A percentile compares a stretch with the other conserved stretches of the same genome.
Conservation (phyloP, 92 coral and sea anemone species). For the Isaurus tuberculatus region DNA sequence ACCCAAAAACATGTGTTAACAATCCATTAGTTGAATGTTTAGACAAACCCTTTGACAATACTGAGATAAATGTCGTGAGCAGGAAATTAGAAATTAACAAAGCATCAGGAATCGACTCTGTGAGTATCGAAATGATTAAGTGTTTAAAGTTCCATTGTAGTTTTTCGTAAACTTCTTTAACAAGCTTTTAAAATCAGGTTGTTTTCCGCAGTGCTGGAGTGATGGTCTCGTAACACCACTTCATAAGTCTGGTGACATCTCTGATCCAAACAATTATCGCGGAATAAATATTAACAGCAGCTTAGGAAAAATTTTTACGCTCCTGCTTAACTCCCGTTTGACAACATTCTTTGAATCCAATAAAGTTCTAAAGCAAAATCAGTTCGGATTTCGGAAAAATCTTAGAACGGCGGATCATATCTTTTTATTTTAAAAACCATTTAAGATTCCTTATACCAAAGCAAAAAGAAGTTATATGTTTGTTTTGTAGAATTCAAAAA, state of each 20-base stretch:
- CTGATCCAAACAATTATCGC: constrained; percentile 42
- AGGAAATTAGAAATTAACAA: constrained; percentile 22
- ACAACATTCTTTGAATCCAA: too few relatives aligned
- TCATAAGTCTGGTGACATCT: constrained; percentile 8
- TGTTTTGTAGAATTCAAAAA: constrained; percentile 2
- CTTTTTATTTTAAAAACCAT: constrained; percentile 39
- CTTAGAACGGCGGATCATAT: constrained; percentile 50
- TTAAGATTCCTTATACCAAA: background rate
- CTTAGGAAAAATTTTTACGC: constrained; percentile 2
- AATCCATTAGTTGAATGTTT: background rate
- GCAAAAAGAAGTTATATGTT: constrained; percentile 33
- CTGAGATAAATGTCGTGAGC: background rate
- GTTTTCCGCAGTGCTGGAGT: too few relatives aligned
- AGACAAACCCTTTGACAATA: constrained; percentile 20
- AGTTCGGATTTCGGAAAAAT: constrained; percentile 41
- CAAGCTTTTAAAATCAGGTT: background rate
- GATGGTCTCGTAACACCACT: background rate
- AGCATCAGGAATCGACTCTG: background rate
- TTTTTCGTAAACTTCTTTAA: background rate
- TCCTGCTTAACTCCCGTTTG: background rate
- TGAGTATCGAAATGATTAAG: background rate
- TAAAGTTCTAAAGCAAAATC: constrained; percentile 29
- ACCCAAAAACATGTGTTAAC: background rate
- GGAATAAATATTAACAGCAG: constrained; percentile 27
- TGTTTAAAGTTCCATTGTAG: background rate